Conservation (phyloP, 1,140 invertebrate genomes). For the Holcopasites calliopsidis region DNA sequence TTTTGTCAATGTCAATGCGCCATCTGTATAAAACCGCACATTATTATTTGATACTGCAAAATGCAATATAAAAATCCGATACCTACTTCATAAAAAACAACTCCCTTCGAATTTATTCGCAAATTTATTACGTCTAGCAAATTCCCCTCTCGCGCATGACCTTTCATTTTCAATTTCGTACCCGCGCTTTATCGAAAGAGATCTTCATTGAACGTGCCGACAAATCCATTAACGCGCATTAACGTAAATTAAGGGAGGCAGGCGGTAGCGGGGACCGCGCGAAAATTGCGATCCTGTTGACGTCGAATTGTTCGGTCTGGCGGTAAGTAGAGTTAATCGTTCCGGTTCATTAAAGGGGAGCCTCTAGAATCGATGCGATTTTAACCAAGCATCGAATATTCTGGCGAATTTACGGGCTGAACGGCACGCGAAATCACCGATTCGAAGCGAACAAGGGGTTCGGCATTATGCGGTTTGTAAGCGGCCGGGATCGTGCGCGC, state of each 20-base stretch:
- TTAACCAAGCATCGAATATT: conserved; percentile 46
- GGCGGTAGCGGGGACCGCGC: background rate
- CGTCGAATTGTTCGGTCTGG: conserved; percentile 14
- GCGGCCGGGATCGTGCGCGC: conserved; percentile 22
- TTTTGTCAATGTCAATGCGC: too few species aligned
- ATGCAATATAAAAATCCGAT: too few species aligned
- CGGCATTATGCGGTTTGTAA: conserved; percentile 65
- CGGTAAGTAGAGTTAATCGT: conserved; percentile 43
- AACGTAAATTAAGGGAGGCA: background rate
- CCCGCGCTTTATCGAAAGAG: background rate
- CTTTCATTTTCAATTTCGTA: too few species aligned
- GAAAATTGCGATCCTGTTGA: conserved; percentile 21
- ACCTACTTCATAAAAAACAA: too few species aligned
- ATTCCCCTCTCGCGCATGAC: too few species aligned
- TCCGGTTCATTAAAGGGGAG: conserved; percentile 34
- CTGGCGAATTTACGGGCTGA: conserved; percentile 35
- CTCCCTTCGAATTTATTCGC: too few species aligned
- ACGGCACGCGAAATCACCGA: conserved; percentile 57
- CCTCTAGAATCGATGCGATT: conserved; percentile 35
- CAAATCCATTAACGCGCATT: background rate
- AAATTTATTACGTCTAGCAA: too few species aligned
- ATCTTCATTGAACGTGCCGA: background rate
- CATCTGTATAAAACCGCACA: too few species aligned
- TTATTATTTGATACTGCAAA: too few species aligned
- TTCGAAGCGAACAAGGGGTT: conserved; percentile 46